phyloP scores from a whole-genome alignment of 2,888 invertebrate genomes.

The Diplazon laetatorius region DNA sequence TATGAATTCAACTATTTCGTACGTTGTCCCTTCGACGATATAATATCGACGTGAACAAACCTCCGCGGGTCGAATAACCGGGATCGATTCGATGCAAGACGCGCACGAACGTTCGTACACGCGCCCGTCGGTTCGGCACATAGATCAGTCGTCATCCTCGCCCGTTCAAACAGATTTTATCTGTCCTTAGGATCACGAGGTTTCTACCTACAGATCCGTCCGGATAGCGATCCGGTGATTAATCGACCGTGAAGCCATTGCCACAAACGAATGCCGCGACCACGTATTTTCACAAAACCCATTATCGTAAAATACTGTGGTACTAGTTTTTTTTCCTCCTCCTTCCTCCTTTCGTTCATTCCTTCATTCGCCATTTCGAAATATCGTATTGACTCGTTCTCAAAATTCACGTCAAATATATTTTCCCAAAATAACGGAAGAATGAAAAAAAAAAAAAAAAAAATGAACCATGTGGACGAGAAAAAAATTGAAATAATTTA shows the following conservation, averaged over 20 bases:
- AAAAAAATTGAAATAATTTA: too few relatives aligned
- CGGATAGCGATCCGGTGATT: slow-evolving; percentile 68
- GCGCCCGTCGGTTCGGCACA: slow-evolving; percentile 51
- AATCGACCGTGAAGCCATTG: slow-evolving; percentile 62
- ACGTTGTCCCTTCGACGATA: slow-evolving; percentile 35
- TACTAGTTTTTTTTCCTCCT: too few relatives aligned
- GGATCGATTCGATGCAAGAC: slow-evolving; percentile 41
- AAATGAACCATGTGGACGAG: too few relatives aligned
- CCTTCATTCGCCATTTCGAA: not conserved
- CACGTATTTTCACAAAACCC: slow-evolving; percentile 16
- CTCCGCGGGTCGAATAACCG: slow-evolving; percentile 13
- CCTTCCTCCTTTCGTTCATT: too few relatives aligned
- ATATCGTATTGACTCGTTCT: slow-evolving; percentile 9
- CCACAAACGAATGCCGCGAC: slow-evolving; percentile 59
- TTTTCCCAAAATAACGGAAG: too few relatives aligned
- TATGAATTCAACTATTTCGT: slow-evolving; percentile 62
- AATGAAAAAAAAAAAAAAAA: too few relatives aligned
- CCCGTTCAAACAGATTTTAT: slow-evolving; percentile 52
- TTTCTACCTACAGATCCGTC: slow-evolving; percentile 64
- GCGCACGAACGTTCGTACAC: slow-evolving; percentile 52
- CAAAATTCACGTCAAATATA: not conserved
- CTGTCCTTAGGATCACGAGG: slow-evolving; percentile 62
- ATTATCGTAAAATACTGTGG: not conserved
- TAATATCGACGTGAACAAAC: slow-evolving; percentile 25
- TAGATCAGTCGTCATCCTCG: slow-evolving; percentile 58